phyloP scores from a whole-genome alignment of 2,797 vertebrate genomes.

The Neosalanx taihuensis region DNA sequence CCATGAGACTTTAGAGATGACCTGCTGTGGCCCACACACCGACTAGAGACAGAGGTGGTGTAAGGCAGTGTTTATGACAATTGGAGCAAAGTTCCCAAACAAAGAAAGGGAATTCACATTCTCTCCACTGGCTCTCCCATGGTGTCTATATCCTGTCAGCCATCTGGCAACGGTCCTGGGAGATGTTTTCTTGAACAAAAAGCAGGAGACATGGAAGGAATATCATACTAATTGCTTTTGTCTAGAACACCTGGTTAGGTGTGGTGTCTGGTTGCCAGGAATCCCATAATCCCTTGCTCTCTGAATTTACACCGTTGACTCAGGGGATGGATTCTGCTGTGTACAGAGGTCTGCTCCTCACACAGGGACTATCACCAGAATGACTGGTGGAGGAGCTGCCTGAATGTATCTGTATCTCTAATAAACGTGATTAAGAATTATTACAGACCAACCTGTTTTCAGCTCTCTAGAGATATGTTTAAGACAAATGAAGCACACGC shows the following conservation, averaged over 20 bases:
- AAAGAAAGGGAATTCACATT: no score
- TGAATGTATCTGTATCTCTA: constrained; percentile 52
- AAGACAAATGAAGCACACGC: constrained; percentile 30
- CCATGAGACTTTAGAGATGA: constrained; percentile 33
- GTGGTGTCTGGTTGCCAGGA: constrained; percentile 46
- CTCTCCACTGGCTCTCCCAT: no score
- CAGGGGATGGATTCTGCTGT: constrained; percentile 48
- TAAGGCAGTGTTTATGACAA: no score
- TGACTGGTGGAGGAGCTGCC: constrained; percentile 25
- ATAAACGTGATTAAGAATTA: constrained; percentile 61
- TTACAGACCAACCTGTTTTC: constrained; percentile 37
- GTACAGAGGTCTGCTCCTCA: constrained; percentile 50
- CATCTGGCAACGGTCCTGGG: background rate
- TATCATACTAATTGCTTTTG: constrained; percentile 52
- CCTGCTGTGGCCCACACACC: no score
- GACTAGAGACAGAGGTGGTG: no score
- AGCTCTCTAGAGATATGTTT: constrained; percentile 52
- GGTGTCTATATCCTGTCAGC: no score
- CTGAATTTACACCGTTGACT: constrained; percentile 34
- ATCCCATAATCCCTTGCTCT: constrained; percentile 39
- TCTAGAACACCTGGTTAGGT: constrained; percentile 48
- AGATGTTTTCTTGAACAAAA: background rate
- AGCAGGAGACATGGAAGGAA: constrained; percentile 17
- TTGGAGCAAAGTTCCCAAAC: no score
- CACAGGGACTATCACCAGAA: constrained; percentile 58